Base-by-base conservation (phyloP, 2,113 vertebrate genomes). In the Stigmatopora nigra region DNA sequence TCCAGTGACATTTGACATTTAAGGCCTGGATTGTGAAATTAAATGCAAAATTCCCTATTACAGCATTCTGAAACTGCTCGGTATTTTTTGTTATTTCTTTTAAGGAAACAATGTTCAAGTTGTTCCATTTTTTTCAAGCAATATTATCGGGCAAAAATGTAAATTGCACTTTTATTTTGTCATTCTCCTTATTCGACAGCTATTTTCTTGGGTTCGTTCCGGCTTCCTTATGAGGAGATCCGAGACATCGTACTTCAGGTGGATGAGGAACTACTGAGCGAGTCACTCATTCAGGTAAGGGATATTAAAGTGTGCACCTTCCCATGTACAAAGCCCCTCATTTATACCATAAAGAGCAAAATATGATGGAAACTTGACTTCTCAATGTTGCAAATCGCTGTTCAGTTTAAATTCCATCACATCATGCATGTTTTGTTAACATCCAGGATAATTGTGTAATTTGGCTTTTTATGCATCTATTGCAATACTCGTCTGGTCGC, bases 191-290 rank as follows among this genome's bases (percentile, higher is more conserved):
- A 67, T 87, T 79, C 63, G 78, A 88, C 89, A 98, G 97, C 97
- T 75, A 99, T 99, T 88, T 99, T 98, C 88, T 84, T 99, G 80
- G 95, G 96, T 79, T 98, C 96, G 64, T 96, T 96, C 83, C 94
- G 96, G 70, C 92, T 98, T 93, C 91, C 95, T 86, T 99, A 98
- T 65, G 93, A 96, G 86, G 96, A 99, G 86, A 98, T 99, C 79
- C 94, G 93, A 86, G 93, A 92, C 84, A 92, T 92, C 3, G 92
- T 99, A 87, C 86, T 99, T 82, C 90, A 97, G 75, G 93, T 97
- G 69, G 92, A 98, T 84, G 96, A 98, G 87, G 88, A 92, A 57
- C 88, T 94, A 77, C 88, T 99, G 81, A 97, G 88, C 76, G 97
- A 99, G 80, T 91, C 96, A 60, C 89, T 99, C 87, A 95, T 99